Base-by-base conservation (phyloP, 2,797 vertebrate genomes). In the Epinephelus coioides region DNA sequence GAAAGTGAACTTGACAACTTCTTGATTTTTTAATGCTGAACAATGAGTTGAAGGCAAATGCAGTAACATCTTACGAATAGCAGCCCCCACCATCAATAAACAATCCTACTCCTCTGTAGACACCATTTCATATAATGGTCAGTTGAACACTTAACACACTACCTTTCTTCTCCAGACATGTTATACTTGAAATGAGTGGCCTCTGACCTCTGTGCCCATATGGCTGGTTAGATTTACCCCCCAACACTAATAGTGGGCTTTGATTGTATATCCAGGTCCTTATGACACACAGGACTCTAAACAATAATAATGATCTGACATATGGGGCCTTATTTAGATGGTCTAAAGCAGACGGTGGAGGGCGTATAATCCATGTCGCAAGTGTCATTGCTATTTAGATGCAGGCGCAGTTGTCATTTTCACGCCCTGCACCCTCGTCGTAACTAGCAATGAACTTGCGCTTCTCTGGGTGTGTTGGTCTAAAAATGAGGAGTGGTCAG, bases 1-100 rank as follows among this genome's bases (percentile, higher is more conserved):
- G 34, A 34, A 34, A 34, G 34, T 61, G 44, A 56, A 66, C 30
- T 50, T 27, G 47, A 75, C 68, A 68, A 56, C 62, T 62, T 70
- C 19, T 62, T 76, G 47, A 76, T 69, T 55, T 60, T 62, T 54
- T 72, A 79, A 75, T 75, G 56, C 57, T 54, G 63, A 79, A 55
- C 63, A 69, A 60, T 60, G 44, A 65, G 63, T 11, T 27, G 57
- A 64, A 71, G 59, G 7, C 2, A 79, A 75, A 75, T 43, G 0
- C 46, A 17, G 68, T 44, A 65, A 43, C 38, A 59, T 60, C 63
- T 76, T 46, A 51, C 18, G 5, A 27, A 59, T 25, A 25, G 3
- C 6, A 51, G 38, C n/a, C 9, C 51, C 17, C 57, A 34, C 43
- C 1, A 17, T 49, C 54, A 13, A 46, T 34, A 23, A 55, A 51